These are phyloP conservation scores for Batillaria attramentaria DNA, from an alignment of 1,140 invertebrate genomes.

Conservation along the genomic window DNA sequence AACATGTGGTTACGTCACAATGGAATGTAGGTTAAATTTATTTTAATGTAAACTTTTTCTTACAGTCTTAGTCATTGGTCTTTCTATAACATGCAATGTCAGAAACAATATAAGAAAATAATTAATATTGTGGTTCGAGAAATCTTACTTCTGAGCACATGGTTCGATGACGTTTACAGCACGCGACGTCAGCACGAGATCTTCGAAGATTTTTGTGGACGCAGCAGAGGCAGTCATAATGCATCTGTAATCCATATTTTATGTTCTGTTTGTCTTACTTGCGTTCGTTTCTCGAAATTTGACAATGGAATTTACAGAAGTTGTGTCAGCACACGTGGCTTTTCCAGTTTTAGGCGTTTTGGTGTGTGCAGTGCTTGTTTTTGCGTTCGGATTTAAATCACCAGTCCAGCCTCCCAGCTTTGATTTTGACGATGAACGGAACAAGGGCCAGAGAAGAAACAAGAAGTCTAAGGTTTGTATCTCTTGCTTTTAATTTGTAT, in stretches of 20 bases:
- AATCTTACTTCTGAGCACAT: too few species aligned
- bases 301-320: conserved; percentile 60
- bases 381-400: conserved; percentile 72
- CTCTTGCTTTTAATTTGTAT: too few species aligned
- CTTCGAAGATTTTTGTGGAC: conserved; percentile 37
- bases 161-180: conserved; percentile 57
- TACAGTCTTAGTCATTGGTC: neutral
- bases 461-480: conserved; percentile 59
- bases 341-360: conserved; percentile 70
- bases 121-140: too few species aligned
- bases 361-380: conserved; percentile 70
- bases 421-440: conserved; percentile 67
- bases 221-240: neutral
- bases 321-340: conserved; percentile 67
- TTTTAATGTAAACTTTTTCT: neutral
- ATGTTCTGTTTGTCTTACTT: conserved; percentile 20
- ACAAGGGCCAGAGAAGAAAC: conserved; percentile 54
- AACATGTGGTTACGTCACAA: neutral
- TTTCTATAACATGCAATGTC: neutral
- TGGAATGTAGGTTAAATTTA: neutral
- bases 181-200: conserved; percentile 64
- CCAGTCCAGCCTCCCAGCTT: conserved; percentile 71
- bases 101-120: neutral
- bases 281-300: neutral
- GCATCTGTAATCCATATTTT: conserved; percentile 21